Base-by-base conservation (phyloP, 2,113 vertebrate species). In the Hypanus sabinus region DNA sequence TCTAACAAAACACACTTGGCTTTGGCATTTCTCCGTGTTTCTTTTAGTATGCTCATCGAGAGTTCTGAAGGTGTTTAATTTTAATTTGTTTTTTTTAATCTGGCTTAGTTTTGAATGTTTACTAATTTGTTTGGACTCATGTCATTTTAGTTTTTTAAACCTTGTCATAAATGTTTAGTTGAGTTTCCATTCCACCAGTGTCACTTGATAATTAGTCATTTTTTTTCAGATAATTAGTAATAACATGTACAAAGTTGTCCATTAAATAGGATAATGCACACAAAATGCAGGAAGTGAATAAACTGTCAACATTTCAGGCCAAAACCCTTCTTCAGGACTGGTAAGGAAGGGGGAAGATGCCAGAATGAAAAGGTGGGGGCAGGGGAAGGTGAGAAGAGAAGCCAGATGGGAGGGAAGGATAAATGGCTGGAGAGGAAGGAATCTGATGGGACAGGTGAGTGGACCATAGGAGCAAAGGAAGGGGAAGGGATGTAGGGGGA, bases 81-180 rank as follows among this genome's bases (percentile, higher is more conserved):
- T 76, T 94, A 94, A 94, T 95, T 95, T 95, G 94, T 60, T 94
- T 79, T n/a, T n/a, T 94, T 36, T 75, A 30, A 87, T 36, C 55
- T 38, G 76, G 94, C 94, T 94, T 94, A 94, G 77, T 80, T 93
- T 95, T 95, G 93, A 68, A 94, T 91, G 94, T 76, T 94, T 33
- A 92, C 62, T 96, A 95, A 96, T 95, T 96, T 96, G 95, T 96
- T 95, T 95, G 95, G 94, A 83, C 76, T 94, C 94, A 75, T 94
- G 88, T 94, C 95, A 94, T 94, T 14, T 93, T 93, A 94, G 95
- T 38, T 94, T 88, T 94, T 96, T 95, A 95, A 95, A 94, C 95
- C 94, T 94, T 95, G 96, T 97, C 95, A 95, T 94, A 93, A 96
- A 95, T 96, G 96, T 95, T 95, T 95, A 94, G 94, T 95, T 94